Percentiles rank a stretch among this genome's conserved stretches.
phyloP scores from a whole-genome alignment of 2,888 invertebrate species.

The Drosophila dives region DNA sequence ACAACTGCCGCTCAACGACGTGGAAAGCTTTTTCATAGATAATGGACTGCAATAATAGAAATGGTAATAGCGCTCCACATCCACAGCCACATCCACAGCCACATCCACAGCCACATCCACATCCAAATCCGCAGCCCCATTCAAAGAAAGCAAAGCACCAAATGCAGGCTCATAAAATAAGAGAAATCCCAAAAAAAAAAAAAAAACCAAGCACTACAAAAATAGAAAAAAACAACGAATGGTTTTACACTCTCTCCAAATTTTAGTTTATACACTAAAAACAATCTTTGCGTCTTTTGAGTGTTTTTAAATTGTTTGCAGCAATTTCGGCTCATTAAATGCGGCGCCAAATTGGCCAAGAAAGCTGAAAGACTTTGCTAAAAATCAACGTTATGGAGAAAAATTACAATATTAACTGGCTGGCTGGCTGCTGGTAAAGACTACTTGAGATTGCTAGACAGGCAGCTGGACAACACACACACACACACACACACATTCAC shows the following conservation, averaged over 20 bases:
- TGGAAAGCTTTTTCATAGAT: conserved; percentile 61
- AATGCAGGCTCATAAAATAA: conserved; percentile 10
- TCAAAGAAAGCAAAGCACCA: conserved; percentile 46
- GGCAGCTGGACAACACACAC: conserved; percentile 1
- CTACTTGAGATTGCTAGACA: conserved; percentile 47
- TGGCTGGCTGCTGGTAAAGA: conserved; percentile 34
- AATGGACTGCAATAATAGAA: conserved; percentile 70
- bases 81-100: conserved; percentile 8
- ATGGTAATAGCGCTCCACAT: conserved; percentile 50
- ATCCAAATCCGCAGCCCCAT: conserved; percentile 1
- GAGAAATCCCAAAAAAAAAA: conserved; percentile 9
- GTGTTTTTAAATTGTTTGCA: background rate
- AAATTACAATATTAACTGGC: conserved; percentile 60
- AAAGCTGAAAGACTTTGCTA: conserved; percentile 9
- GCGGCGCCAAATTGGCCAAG: background rate
- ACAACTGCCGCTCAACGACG: conserved; percentile 50
- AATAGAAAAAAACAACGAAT: background rate
- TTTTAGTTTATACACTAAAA: background rate
- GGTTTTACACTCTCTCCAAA: background rate
- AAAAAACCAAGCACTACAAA: too few relatives aligned
- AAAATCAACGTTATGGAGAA: conserved; percentile 36
- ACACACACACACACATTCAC: background rate
- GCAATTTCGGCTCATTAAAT: background rate
- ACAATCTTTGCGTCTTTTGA: background rate
- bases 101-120: conserved; percentile 9